These are phyloP conservation scores for Eidolon helvum DNA, from an alignment of 2,113 vertebrate species.

Conservation along the genomic window DNA sequence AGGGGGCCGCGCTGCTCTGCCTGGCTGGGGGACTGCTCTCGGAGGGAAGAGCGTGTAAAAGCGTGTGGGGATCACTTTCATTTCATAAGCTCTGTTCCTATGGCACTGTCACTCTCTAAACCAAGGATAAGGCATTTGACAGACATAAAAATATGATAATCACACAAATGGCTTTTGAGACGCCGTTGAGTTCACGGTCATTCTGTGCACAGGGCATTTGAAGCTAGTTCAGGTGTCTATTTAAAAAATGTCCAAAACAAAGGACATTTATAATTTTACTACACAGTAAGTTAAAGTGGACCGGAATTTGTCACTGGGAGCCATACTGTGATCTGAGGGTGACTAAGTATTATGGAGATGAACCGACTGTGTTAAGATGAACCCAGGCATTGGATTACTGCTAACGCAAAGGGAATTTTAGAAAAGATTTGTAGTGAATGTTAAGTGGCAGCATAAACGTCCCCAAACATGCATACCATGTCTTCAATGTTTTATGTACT, in stretches of 20 bases:
- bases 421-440: constrained; percentile 50
- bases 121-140: background rate
- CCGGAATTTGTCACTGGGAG: background rate
- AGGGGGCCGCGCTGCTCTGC: background rate
- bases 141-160: background rate
- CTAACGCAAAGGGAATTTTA: constrained; percentile 9
- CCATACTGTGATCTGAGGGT: background rate
- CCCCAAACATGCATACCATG: constrained; percentile 67
- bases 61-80: background rate
- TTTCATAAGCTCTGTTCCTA: background rate
- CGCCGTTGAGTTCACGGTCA: background rate
- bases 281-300: background rate
- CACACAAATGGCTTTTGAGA: background rate
- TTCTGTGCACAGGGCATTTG: background rate
- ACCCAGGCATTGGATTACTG: constrained; percentile 27
- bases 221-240: background rate
- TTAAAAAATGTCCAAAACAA: constrained; percentile 9
- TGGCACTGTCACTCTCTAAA: background rate
- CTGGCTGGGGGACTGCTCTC: background rate
- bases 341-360: background rate
- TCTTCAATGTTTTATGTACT: constrained; percentile 77
- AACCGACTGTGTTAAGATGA: constrained; percentile 13
- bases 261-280: background rate
- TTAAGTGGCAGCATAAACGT: constrained; percentile 63
- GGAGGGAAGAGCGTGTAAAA: background rate